Evolutionary conservation across 2,113 vertebrate species (phyloP).

Genomic region (Oncorhynchus kisutch): DNA sequence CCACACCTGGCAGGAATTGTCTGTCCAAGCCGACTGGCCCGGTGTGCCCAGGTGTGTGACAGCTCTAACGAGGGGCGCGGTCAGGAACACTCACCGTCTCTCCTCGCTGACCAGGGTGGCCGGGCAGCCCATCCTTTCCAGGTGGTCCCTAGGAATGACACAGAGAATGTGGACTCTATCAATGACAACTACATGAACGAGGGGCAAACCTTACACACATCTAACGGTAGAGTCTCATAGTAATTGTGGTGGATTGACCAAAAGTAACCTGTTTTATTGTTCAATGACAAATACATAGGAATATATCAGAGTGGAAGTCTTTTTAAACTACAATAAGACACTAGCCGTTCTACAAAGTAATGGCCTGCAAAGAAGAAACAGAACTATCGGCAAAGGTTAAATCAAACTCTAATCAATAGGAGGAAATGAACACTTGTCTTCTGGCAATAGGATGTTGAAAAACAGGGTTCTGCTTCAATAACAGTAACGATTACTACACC

Average conservation of each 20-base stretch:
- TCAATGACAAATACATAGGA: background rate
- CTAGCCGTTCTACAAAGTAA: background rate
- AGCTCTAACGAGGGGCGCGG: constrained; percentile 57
- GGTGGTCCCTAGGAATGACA: constrained; percentile 82
- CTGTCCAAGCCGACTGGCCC: constrained; percentile 20
- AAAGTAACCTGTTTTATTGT: no score
- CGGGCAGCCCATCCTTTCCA: constrained; percentile 95
- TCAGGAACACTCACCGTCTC: constrained; percentile 92
- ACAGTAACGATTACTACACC: constrained; percentile 45
- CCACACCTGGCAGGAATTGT: constrained; percentile 31
- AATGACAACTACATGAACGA: background rate
- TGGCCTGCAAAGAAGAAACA: constrained; percentile 9
- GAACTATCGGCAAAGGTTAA: constrained; percentile 4
- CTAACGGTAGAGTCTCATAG: no score
- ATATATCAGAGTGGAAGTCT: background rate
- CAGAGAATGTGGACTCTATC: background rate
- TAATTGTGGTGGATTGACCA: no score
- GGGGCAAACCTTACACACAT: background rate
- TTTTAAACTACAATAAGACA: constrained; percentile 9
- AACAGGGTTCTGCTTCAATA: constrained; percentile 51
- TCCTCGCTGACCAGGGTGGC: constrained; percentile 94
- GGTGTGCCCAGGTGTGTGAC: constrained; percentile 13
- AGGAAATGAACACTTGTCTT: constrained; percentile 59
- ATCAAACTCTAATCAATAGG: constrained; percentile 45
- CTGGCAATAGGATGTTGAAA: constrained; percentile 36